Percentiles rank a stretch among this genome's conserved stretches.
phyloP scores from a whole-genome alignment of 2,888 invertebrate genomes.

The Cantharis lateralis region DNA sequence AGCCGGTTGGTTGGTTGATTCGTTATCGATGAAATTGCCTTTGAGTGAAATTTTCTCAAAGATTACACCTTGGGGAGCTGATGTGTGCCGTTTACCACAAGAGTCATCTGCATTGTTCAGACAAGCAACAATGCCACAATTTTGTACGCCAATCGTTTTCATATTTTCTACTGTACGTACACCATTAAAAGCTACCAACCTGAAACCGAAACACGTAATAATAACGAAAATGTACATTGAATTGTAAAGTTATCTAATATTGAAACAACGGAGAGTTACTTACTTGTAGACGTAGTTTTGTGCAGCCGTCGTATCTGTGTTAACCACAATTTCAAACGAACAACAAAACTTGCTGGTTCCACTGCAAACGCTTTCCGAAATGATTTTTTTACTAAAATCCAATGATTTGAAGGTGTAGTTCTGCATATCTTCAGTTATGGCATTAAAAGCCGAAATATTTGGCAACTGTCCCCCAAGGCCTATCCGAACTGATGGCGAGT shows the following conservation, averaged over 20 bases:
- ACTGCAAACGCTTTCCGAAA: background rate
- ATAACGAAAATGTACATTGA: too few species aligned
- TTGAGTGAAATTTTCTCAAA: conserved; percentile 28
- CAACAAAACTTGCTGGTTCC: background rate
- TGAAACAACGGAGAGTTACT: too few species aligned
- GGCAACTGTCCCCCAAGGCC: background rate
- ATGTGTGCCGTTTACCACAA: conserved; percentile 26
- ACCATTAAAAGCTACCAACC: conserved; percentile 35
- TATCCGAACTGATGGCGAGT: background rate
- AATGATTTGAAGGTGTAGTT: background rate
- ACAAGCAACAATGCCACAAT: conserved; percentile 36
- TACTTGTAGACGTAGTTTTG: background rate
- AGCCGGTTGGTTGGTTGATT: conserved; percentile 31
- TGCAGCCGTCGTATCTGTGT: background rate
- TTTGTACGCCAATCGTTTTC: conserved; percentile 31
- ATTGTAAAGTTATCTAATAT: too few species aligned
- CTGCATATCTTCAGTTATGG: background rate
- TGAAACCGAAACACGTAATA: background rate
- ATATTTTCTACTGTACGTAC: conserved; percentile 19
- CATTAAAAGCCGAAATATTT: background rate
- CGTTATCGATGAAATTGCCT: conserved; percentile 13
- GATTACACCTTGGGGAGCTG: background rate
- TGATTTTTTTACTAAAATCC: background rate
- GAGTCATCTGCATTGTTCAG: conserved; percentile 18
- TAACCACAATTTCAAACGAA: background rate